Base-by-base conservation (phyloP, 2,888 invertebrate genomes). In the Drosophila lutescens region DNA sequence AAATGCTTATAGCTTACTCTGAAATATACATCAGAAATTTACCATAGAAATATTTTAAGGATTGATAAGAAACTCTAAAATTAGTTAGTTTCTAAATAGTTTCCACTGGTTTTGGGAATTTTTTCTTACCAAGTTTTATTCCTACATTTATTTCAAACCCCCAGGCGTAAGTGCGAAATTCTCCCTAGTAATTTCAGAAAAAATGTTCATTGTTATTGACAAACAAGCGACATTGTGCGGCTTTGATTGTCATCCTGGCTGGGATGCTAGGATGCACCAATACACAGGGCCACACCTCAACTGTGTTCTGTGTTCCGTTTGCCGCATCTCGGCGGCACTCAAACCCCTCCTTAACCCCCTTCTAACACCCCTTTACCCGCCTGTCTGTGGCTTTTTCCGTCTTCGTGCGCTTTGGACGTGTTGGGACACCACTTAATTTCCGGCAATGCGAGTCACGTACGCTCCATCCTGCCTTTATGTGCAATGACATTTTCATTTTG, bases 371-470 rank as follows among this genome's bases (percentile, higher is more conserved):
- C 13, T n/a, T 40, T 40, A 34, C 51, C 44, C 46, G 15, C 41
- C 36, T 63, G 62, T 59, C 63, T 73, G 73, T 72, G 72, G 72
- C 66, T 72, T 73, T 71, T 66, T 73, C 73, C 73, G 73, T 73
- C 73, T 74, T 74, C 74, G 62, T 74, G 74, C 74, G 69, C 69
- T 65, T 79, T 79, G 76, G 76, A 80, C 82, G 79, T 80, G 80
- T 82, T 72, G 79, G 77, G 82, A 82, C 77, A 80, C 80, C 80
- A 79, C 80, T 80, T 80, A 80, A 80, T 80, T 81, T 81, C 80
- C 80, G 80, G 80, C 80, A 82, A 82, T 82, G 80, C 80, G 82
- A 82, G 80, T 82, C 80, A 82, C 80, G 80, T 81, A 80, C 76
- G 74, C 75, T 75, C 75, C 77, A 81, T 77, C 81, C 79, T 81